Evolutionary conservation across 2,797 vertebrate species (phyloP), one percentile per base, ranked within the genome.

Genomic region (Phrynocephalus forsythii): DNA sequence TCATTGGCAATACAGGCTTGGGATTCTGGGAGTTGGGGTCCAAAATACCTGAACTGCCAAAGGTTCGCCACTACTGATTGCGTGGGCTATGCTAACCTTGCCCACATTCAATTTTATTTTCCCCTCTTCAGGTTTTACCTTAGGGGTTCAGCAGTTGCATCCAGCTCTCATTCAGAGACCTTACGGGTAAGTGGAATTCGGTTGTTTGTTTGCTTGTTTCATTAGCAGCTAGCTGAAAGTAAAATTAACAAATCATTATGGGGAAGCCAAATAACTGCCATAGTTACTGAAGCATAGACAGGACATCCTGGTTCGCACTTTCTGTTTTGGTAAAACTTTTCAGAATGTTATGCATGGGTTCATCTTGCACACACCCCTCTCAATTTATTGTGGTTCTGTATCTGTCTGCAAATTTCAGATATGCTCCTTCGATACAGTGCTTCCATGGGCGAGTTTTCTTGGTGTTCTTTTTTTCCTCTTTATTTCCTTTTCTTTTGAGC

Each of bases 151-250:
- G 96, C 98, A 98, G 96, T 95, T 99, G 92, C 98, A 99, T 94
- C 98, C 98, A 72, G 97, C 98, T 76, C 97, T 99, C 94, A 97
- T 99, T 96, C 99, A 99, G 97, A 97, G 98, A 95, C 98, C 98
- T 82, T 99, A 98, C 90, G 98, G 98, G 99, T 99, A 97, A 99
- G 98, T 97, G 91, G 30, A 72, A 48, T 16, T 66, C 78, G 82
- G 92, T 72, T 56, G 52, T 56, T 56, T 56, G 52, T 56, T 56
- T 56, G 52, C 81, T 89, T 93, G 90, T 56, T 56, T 52, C 13
- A 11, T 30, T 10, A 73, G 6, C 18, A 66, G 83, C 76, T 50
- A 68, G 73, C 87, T 90, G 89, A 86, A 90, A 89, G 79, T 75
- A 16, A 66, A 77, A 85, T 84, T 89, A 6, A 6, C 80, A 7